Percentiles rank a stretch among this genome's conserved stretches.
phyloP scores from a whole-genome alignment of 2,797 vertebrate genomes.

The Aratinga solstitialis region DNA sequence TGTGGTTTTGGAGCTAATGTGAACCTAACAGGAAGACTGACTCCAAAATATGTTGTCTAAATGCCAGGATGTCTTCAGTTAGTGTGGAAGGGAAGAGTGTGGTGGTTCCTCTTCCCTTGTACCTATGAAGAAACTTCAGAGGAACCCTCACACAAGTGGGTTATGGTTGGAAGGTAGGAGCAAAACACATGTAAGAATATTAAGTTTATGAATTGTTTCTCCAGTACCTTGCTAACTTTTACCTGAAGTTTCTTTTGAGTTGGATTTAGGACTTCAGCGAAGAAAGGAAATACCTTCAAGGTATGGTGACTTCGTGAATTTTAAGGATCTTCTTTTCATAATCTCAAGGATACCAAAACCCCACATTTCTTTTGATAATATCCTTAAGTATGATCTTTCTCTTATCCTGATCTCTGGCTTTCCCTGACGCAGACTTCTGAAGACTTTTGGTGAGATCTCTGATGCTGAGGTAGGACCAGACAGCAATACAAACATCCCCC shows the following conservation, averaged over 20 bases:
- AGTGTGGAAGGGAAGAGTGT: background rate
- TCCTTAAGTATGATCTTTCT: background rate
- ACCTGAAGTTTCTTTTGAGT: background rate
- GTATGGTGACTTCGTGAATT: background rate
- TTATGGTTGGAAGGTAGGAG: background rate
- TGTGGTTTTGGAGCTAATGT: background rate
- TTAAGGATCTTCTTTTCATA: background rate
- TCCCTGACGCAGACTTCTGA: background rate
- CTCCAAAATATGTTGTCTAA: background rate
- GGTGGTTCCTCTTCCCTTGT: background rate
- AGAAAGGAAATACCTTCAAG: background rate
- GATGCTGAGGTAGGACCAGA: background rate
- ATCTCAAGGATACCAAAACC: background rate
- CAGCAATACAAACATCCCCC: background rate
- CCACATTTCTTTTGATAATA: background rate
- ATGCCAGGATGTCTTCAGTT: background rate
- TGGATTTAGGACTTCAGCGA: background rate
- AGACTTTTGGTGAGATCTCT: background rate
- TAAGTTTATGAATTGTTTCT: background rate
- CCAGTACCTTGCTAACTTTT: background rate
- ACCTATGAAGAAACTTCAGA: background rate
- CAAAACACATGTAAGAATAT: background rate
- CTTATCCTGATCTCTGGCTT: background rate
- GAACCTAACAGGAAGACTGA: background rate
- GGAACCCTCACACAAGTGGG: background rate